Conservation (phyloP, 2,113 vertebrate species). For the Rhinopomastus cyanomelas region DNA sequence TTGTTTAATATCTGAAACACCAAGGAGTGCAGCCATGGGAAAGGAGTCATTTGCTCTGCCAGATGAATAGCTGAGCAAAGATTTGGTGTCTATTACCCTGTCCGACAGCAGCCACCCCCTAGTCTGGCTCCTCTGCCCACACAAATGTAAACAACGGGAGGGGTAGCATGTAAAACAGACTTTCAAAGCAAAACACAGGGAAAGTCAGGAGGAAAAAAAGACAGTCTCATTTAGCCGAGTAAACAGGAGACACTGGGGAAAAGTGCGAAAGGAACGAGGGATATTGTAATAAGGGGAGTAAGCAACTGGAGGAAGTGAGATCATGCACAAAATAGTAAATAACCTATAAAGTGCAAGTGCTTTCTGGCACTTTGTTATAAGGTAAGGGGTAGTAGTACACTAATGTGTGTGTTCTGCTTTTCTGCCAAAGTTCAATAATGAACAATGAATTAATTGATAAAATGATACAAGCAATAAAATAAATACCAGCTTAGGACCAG, state of each 20-base stretch:
- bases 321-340: background rate
- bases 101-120: constrained; percentile 29
- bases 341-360: background rate
- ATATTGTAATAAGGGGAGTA: background rate
- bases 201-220: constrained; percentile 3
- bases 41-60: background rate
- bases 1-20: background rate
- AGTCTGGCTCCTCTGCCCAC: constrained; percentile 58
- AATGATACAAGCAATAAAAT: background rate
- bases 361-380: background rate
- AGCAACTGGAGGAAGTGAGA: background rate
- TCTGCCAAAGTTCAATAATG: background rate
- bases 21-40: background rate
- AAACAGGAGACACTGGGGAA: background rate
- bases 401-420: background rate
- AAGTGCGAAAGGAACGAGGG: background rate
- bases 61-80: background rate
- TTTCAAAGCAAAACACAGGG: constrained; percentile 42
- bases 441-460: background rate
- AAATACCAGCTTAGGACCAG: background rate
- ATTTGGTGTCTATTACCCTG: constrained; percentile 1
- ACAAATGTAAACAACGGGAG: constrained; percentile 62
- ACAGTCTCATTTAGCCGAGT: background rate
- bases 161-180: constrained; percentile 32
- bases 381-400: background rate